Evolutionary conservation across 1,140 invertebrate species (phyloP).

Genomic region (Harlomillsia oculata): DNA sequence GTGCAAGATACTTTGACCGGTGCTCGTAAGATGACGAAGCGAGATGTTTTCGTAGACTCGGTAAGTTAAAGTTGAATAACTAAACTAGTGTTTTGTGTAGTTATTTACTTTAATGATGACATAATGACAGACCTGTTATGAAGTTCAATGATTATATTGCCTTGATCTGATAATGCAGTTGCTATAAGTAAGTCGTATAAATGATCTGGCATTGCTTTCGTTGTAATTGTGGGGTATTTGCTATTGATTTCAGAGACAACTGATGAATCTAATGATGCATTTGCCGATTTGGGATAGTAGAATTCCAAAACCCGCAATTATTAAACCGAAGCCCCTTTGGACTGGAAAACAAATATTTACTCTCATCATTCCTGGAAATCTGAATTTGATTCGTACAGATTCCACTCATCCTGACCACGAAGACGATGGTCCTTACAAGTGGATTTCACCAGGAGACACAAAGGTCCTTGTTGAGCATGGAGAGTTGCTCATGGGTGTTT

Average conservation of each 20-base stretch:
- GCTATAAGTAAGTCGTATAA: neutral
- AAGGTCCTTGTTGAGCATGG: slow-evolving; percentile 98
- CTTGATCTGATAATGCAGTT: slow-evolving; percentile 22
- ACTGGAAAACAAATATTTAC: slow-evolving; percentile 97
- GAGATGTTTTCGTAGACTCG: slow-evolving; percentile 95
- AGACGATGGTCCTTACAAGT: slow-evolving; percentile 95
- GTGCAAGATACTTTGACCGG: slow-evolving; percentile 97
- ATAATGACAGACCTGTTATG: slow-evolving; percentile 4
- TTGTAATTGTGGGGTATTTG: slow-evolving; percentile 4
- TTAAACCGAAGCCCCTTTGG: slow-evolving; percentile 97
- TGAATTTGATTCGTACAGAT: slow-evolving; percentile 95
- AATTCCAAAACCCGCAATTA: slow-evolving; percentile 93
- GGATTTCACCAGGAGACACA: slow-evolving; percentile 99
- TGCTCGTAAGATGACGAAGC: slow-evolving; percentile 98
- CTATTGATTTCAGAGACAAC: slow-evolving; percentile 57
- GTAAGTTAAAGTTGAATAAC: slow-evolving; percentile 41
- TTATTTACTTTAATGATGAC: neutral
- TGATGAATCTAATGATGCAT: slow-evolving; percentile 99
- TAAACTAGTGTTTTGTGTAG: too few species aligned
- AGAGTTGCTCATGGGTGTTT: slow-evolving; percentile 89
- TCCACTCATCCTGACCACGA: slow-evolving; percentile 99
- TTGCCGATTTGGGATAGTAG: slow-evolving; percentile 98
- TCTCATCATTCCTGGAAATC: slow-evolving; percentile 94
- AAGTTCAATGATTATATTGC: slow-evolving; percentile 5
- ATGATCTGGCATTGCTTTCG: slow-evolving; percentile 1